A percentile compares a stretch with the other conserved stretches of the same genome.
Conservation (phyloP, 2,888 invertebrate species). For the Drosophila nigritarsus region DNA sequence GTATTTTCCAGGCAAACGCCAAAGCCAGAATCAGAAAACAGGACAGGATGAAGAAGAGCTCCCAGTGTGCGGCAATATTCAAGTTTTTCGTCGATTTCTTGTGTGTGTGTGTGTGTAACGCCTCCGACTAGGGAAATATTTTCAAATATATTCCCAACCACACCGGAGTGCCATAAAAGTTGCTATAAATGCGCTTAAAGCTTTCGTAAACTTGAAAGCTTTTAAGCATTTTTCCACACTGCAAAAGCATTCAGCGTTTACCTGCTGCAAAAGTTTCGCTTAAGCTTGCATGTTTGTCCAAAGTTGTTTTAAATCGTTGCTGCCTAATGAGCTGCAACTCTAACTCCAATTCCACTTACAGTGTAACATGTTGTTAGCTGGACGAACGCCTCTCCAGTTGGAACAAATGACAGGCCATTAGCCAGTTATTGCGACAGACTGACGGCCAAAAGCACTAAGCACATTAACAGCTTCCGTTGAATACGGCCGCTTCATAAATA, state of each 20-base stretch:
- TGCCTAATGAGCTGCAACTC: constrained; percentile 55
- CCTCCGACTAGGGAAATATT: constrained; percentile 8
- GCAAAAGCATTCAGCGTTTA: not conserved
- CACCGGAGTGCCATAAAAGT: constrained; percentile 43
- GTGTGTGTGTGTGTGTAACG: not conserved
- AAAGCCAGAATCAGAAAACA: constrained; percentile 54
- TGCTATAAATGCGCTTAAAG: constrained; percentile 13
- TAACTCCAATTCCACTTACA: not conserved
- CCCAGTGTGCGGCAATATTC: constrained; percentile 35
- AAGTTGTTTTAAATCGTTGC: constrained; percentile 44
- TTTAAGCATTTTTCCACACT: not conserved
- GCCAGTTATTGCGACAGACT: constrained; percentile 72
- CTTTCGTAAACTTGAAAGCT: constrained; percentile 46
- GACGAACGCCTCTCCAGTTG: constrained; percentile 18
- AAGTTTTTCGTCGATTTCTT: constrained; percentile 25
- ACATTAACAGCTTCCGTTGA: constrained; percentile 73
- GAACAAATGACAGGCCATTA: constrained; percentile 73
- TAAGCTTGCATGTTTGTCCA: constrained; percentile 18
- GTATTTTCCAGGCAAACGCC: constrained; percentile 65
- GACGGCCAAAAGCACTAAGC: constrained; percentile 66
- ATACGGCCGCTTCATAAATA: constrained; percentile 67
- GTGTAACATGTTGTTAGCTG: constrained; percentile 19
- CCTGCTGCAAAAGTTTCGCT: constrained; percentile 4
- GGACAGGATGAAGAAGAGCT: constrained; percentile 1
- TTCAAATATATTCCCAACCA: constrained; percentile 23